Evolutionary conservation across 2,113 vertebrate species (phyloP).

Genomic region (Atlantisia rogersi): DNA sequence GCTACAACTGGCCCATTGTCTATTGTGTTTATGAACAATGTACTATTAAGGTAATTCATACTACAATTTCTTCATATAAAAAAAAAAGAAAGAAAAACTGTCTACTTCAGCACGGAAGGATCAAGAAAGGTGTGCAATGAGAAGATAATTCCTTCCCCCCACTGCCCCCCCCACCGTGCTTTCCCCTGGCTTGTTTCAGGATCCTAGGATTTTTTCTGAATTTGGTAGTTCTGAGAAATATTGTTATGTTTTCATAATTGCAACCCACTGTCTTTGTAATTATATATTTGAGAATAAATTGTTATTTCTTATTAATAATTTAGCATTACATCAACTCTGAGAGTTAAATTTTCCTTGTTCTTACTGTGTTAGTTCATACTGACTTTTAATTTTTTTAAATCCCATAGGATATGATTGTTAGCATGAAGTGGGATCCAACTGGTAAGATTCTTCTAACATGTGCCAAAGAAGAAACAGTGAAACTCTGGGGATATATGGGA

Average conservation of each 20-base stretch:
- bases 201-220: neutral
- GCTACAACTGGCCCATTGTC: neutral
- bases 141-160: neutral
- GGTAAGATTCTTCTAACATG: constrained; percentile 91
- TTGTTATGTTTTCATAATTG: neutral
- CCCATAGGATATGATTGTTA: constrained; percentile 86
- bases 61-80: neutral
- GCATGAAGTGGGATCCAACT: constrained; percentile 91
- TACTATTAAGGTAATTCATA: neutral
- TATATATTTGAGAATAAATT: neutral
- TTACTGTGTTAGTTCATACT: neutral
- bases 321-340: neutral
- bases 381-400: neutral
- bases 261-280: neutral
- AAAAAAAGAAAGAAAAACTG: neutral
- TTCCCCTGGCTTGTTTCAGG: neutral
- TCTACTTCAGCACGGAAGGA: too few species aligned
- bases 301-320: neutral
- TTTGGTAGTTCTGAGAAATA: neutral
- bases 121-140: neutral
- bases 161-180: neutral
- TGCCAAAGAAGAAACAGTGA: constrained; percentile 94
- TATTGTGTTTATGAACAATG: neutral
- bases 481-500: constrained; percentile 85
- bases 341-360: neutral